Conservation (phyloP, 2,113 vertebrate species). For the Tauraco erythrolophus region DNA sequence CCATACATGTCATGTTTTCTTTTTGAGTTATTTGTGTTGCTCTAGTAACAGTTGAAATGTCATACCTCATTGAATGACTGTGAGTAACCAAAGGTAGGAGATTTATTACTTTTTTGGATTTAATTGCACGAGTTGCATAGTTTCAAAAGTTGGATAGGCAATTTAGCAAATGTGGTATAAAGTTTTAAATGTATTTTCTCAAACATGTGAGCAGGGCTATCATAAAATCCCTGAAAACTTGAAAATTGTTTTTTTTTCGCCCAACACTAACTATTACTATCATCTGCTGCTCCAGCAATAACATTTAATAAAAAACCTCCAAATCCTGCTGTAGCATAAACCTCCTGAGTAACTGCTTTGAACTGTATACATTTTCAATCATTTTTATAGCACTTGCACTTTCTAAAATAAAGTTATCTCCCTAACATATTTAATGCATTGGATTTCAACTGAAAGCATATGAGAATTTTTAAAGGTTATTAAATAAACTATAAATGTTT, state of each 20-base stretch:
- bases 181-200: not conserved
- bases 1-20: not conserved
- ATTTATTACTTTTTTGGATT: not conserved
- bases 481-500: not conserved
- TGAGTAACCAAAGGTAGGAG: not conserved
- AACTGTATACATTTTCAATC: not conserved
- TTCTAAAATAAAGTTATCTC: not conserved
- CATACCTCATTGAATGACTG: not conserved
- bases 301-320: not conserved
- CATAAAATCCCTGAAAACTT: not conserved
- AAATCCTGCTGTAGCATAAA: not conserved
- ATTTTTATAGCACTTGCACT: not conserved
- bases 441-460: not conserved
- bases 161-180: not conserved
- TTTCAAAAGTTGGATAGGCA: not conserved
- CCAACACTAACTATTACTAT: not conserved
- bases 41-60: not conserved
- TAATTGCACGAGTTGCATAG: not conserved
- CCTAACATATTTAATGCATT: not conserved
- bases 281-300: not conserved
- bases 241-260: not conserved
- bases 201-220: not conserved
- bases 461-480: not conserved
- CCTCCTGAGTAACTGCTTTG: not conserved
- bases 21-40: not conserved